Conservation (phyloP, 2,888 invertebrate genomes). For the Cosmia trapezina region DNA sequence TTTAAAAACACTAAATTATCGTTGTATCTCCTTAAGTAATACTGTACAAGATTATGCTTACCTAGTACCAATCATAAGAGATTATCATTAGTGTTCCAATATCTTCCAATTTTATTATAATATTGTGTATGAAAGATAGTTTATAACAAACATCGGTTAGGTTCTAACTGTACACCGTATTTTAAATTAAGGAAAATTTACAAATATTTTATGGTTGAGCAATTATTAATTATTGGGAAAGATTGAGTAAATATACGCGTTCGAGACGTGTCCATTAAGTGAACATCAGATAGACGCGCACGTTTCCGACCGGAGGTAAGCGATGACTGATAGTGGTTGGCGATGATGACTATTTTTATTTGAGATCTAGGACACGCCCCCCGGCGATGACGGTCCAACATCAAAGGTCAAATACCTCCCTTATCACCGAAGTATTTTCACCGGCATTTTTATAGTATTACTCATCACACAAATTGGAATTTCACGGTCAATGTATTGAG, state of each 20-base stretch:
- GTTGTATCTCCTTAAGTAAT: too few relatives aligned
- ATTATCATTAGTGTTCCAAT: slow-evolving; percentile 44
- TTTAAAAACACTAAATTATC: too few relatives aligned
- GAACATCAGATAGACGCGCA: slow-evolving; percentile 50
- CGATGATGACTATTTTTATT: slow-evolving; percentile 65
- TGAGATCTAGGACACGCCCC: slow-evolving; percentile 54
- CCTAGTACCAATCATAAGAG: slow-evolving; percentile 52
- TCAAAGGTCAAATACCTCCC: slow-evolving; percentile 52
- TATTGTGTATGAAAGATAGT: slow-evolving; percentile 16
- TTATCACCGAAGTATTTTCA: slow-evolving; percentile 47
- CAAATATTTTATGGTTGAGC: slow-evolving; percentile 33
- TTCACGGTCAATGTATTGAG: not conserved
- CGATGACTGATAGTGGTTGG: slow-evolving; percentile 61
- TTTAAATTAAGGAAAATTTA: slow-evolving; percentile 47
- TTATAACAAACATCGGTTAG: slow-evolving; percentile 47
- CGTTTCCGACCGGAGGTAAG: slow-evolving; percentile 55
- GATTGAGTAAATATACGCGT: slow-evolving; percentile 45
- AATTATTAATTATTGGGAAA: slow-evolving; percentile 55
- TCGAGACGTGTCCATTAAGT: slow-evolving; percentile 45
- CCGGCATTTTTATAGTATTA: slow-evolving; percentile 9
- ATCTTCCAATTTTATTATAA: slow-evolving; percentile 45
- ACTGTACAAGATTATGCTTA: slow-evolving; percentile 31
- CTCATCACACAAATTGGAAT: not conserved
- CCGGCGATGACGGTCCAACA: slow-evolving; percentile 15
- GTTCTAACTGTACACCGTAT: slow-evolving; percentile 43